A percentile compares a stretch with the other conserved stretches of the same genome.
phyloP scores from a whole-genome alignment of 2,113 vertebrate species.

The Elephas maximus region DNA sequence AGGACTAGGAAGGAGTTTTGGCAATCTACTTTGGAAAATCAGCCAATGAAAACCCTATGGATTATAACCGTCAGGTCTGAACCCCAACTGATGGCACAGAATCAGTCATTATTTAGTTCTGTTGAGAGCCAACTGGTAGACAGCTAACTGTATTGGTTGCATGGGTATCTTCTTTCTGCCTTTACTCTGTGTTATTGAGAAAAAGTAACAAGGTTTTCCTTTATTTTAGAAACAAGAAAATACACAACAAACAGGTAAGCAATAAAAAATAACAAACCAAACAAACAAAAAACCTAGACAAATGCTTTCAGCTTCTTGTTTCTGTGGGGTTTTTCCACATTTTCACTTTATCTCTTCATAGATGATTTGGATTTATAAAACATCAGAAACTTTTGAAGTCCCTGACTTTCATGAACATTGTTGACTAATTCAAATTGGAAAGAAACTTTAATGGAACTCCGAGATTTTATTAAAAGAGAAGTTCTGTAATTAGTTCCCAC shows the following conservation, averaged over 20 bases:
- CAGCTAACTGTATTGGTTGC: not conserved
- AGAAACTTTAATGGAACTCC: not conserved
- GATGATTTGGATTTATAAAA: not conserved
- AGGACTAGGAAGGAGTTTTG: too few relatives aligned
- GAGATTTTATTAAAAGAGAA: not conserved
- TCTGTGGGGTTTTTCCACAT: not conserved
- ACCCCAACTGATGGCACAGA: not conserved
- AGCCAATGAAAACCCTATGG: not conserved
- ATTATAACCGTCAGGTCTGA: not conserved
- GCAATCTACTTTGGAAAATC: not conserved
- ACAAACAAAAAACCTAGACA: not conserved
- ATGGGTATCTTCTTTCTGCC: not conserved
- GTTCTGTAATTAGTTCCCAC: not conserved
- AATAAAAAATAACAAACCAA: not conserved
- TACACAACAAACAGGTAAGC: not conserved
- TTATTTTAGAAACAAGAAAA: not conserved
- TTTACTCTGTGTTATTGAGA: not conserved
- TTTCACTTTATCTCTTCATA: not conserved
- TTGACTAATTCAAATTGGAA: not conserved
- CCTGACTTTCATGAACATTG: not conserved
- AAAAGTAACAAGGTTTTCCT: not conserved
- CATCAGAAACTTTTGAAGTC: not conserved
- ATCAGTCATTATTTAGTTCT: not conserved
- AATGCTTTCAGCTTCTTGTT: not conserved
- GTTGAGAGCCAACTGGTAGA: not conserved